Percentiles rank a stretch among this genome's conserved stretches.
Conservation (phyloP, 2,888 invertebrate species). For the Cordilura impudica region DNA sequence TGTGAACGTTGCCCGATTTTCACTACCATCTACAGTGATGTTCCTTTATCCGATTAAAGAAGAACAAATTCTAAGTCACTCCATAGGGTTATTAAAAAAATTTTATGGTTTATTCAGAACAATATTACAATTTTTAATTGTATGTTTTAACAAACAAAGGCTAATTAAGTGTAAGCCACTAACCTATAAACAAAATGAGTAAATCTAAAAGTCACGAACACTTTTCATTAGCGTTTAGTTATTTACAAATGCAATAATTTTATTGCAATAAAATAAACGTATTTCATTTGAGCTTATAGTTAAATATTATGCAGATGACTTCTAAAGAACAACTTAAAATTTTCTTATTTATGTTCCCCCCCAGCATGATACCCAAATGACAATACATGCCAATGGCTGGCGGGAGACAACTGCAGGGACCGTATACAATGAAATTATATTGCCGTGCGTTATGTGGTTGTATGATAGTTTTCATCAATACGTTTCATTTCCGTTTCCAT, state of each 20-base stretch:
- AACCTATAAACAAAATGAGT: slow-evolving; percentile 11
- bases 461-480: slow-evolving; percentile 33
- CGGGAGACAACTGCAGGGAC: background rate
- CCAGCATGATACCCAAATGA: too few relatives aligned
- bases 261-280: slow-evolving; percentile 47
- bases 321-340: slow-evolving; percentile 34
- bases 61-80: too few relatives aligned
- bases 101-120: too few relatives aligned
- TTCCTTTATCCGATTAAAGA: too few relatives aligned
- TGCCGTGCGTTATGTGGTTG: slow-evolving; percentile 25
- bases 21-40: too few relatives aligned
- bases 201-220: background rate
- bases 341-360: slow-evolving; percentile 18
- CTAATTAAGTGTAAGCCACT: background rate
- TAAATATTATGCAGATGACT: slow-evolving; percentile 41
- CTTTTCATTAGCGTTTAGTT: slow-evolving; percentile 26
- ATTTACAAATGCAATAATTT: slow-evolving; percentile 47
- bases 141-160: background rate
- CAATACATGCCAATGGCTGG: background rate
- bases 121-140: too few relatives aligned
- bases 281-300: slow-evolving; percentile 37
- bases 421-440: slow-evolving; percentile 37
- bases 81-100: too few relatives aligned
- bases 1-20: too few relatives aligned
- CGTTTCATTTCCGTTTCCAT: slow-evolving; percentile 54